phyloP scores from a whole-genome alignment of 2,888 invertebrate genomes.

The Drosophila prostipennis region DNA sequence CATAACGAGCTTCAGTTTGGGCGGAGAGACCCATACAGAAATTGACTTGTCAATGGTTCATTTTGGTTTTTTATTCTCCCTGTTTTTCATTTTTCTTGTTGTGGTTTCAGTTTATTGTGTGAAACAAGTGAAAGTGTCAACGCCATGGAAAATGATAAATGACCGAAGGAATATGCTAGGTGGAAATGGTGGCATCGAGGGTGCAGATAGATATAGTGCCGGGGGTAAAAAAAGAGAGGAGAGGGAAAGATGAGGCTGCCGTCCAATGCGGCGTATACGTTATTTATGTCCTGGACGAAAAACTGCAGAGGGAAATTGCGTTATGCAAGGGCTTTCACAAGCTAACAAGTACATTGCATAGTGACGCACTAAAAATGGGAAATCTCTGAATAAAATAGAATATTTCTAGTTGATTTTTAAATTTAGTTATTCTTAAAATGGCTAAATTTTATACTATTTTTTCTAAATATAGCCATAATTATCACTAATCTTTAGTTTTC shows the following conservation, averaged over 20 bases:
- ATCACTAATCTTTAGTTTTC: background rate
- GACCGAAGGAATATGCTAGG: conserved; percentile 54
- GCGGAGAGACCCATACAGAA: conserved; percentile 55
- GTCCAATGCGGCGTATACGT: conserved; percentile 74
- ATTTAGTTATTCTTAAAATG: background rate
- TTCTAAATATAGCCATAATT: too few species aligned
- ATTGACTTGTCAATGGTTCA: conserved; percentile 71
- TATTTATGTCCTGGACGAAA: conserved; percentile 63
- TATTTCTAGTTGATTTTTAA: background rate
- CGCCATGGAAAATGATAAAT: conserved; percentile 78
- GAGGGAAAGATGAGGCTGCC: conserved; percentile 24
- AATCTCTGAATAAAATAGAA: background rate
- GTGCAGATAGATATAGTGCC: conserved; percentile 3
- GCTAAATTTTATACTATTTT: too few species aligned
- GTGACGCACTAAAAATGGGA: background rate
- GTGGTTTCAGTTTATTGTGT: conserved; percentile 54
- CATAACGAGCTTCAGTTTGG: conserved; percentile 45
- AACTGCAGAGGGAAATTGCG: conserved; percentile 65
- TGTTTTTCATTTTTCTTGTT: conserved; percentile 34
- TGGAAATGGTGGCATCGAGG: conserved; percentile 2
- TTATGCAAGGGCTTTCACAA: conserved; percentile 17
- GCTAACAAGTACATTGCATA: conserved; percentile 7
- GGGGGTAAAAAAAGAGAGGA: background rate
- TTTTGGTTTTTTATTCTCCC: conserved; percentile 27
- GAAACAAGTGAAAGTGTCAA: conserved; percentile 80